Evolutionary conservation across 2,888 invertebrate genomes (phyloP).

Genomic region (Habroteleia sp.): DNA sequence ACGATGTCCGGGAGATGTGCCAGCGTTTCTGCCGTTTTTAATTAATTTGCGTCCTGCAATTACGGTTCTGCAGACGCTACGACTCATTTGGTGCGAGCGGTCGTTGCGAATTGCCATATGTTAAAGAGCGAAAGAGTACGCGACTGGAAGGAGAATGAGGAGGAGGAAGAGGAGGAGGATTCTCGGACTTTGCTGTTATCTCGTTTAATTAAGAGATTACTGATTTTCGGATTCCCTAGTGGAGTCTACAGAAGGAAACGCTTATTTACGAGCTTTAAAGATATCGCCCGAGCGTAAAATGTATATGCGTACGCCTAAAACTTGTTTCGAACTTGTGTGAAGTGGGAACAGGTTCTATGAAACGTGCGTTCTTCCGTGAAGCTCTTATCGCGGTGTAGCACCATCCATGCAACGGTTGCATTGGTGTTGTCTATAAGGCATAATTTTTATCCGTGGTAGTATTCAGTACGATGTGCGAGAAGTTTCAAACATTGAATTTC

Average conservation of each 20-base stretch:
- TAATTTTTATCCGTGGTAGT: slow-evolving; percentile 27
- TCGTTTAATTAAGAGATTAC: slow-evolving; percentile 73
- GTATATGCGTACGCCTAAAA: slow-evolving; percentile 72
- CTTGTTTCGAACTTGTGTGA: slow-evolving; percentile 69
- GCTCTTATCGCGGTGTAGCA: slow-evolving; percentile 69
- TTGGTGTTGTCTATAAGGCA: slow-evolving; percentile 26
- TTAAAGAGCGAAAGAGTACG: slow-evolving; percentile 2
- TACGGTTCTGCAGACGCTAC: slow-evolving; percentile 25
- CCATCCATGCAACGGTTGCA: slow-evolving; percentile 46
- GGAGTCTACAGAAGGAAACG: slow-evolving; percentile 66
- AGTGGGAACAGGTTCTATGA: slow-evolving; percentile 78
- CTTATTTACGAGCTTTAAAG: slow-evolving; percentile 76
- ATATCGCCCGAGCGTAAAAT: slow-evolving; percentile 74
- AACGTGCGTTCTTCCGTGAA: slow-evolving; percentile 77
- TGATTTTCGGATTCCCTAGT: slow-evolving; percentile 71
- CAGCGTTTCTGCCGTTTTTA: slow-evolving; percentile 31
- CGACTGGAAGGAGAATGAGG: background rate
- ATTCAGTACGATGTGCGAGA: too few species aligned
- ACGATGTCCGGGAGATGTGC: slow-evolving; percentile 29
- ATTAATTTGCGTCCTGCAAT: slow-evolving; percentile 48
- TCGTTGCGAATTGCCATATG: slow-evolving; percentile 33
- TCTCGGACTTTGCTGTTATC: slow-evolving; percentile 26
- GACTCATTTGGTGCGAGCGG: slow-evolving; percentile 25
- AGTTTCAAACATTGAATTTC: too few species aligned
- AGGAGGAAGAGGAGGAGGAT: background rate